phyloP scores from a whole-genome alignment of 2,113 vertebrate genomes.

The Dicerorhinus sumatrensis region DNA sequence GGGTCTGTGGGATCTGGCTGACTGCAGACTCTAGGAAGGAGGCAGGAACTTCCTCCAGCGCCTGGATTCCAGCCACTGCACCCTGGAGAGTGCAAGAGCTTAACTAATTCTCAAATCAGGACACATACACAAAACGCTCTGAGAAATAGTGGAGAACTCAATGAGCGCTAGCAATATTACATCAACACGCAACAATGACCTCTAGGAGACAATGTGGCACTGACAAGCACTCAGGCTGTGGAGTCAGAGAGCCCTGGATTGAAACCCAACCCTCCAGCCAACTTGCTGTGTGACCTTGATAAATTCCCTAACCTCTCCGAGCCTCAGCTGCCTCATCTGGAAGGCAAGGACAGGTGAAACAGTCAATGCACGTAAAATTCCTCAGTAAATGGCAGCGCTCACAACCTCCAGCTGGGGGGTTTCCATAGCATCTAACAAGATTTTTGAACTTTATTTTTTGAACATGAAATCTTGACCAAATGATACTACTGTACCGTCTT shows the following conservation, averaged over 20 bases:
- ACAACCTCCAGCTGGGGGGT: neutral
- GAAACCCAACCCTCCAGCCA: neutral
- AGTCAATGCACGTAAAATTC: neutral
- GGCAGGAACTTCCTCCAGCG: neutral
- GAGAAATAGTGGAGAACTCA: neutral
- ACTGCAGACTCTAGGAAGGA: neutral
- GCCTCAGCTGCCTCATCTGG: neutral
- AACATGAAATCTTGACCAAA: neutral
- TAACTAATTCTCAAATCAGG: conserved; percentile 22
- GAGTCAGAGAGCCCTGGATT: neutral
- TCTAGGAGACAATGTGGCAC: neutral
- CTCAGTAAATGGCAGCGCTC: neutral
- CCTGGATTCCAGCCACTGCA: neutral
- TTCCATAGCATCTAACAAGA: neutral
- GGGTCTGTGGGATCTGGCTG: neutral
- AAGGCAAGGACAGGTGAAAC: neutral
- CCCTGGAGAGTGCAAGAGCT: neutral
- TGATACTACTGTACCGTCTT: neutral
- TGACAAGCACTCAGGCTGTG: neutral
- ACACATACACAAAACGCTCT: neutral
- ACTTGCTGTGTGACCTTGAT: neutral
- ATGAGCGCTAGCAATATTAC: neutral
- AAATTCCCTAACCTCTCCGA: neutral
- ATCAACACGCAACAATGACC: neutral
- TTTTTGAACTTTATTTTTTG: neutral